A percentile compares a stretch with the other conserved stretches of the same genome.
phyloP scores from a whole-genome alignment of 2,888 invertebrate species.

The Rhopalosiphum nymphaeae region DNA sequence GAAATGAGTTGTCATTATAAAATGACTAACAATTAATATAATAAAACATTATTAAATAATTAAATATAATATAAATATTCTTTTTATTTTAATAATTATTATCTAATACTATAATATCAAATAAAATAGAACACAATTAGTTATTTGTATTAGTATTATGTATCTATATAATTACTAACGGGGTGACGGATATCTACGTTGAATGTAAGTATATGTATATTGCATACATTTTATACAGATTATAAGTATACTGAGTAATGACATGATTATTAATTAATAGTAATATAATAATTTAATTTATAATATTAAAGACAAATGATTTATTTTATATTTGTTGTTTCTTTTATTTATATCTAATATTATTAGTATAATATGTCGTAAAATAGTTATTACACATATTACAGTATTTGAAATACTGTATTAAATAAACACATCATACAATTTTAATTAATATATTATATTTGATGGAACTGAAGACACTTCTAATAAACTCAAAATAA shows the following conservation, averaged over 20 bases:
- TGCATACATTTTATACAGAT: background rate
- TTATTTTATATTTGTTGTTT: background rate
- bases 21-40: background rate
- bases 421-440: background rate
- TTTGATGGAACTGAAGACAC: background rate
- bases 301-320: background rate
- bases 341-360: background rate
- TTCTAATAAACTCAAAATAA: background rate
- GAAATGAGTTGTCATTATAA: conserved; percentile 13
- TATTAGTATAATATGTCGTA: background rate
- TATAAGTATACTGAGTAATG: background rate
- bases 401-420: background rate
- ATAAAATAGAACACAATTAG: background rate
- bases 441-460: background rate
- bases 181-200: background rate
- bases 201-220: no score
- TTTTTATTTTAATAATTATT: background rate
- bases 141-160: background rate
- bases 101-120: no score
- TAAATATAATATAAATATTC: background rate
- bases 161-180: background rate
- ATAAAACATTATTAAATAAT: background rate
- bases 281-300: background rate
- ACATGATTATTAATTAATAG: background rate
- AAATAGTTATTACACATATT: no score